Base-by-base conservation (phyloP, 2,797 vertebrate genomes). In the Cossypha dichroa region DNA sequence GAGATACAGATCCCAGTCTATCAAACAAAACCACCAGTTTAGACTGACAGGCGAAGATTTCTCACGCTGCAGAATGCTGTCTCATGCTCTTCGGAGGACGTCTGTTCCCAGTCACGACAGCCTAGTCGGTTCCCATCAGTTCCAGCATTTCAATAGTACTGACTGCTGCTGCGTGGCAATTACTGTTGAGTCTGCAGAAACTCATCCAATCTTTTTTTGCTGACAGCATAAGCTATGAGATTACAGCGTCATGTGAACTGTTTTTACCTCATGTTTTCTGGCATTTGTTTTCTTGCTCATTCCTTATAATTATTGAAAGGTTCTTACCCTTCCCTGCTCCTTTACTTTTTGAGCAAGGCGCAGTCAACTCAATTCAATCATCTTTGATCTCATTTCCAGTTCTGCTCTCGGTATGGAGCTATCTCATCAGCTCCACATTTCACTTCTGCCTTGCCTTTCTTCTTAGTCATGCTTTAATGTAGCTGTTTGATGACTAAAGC, bases 101-200 rank as follows among this genome's bases (percentile, higher is more conserved):
- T 93, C 79, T 86, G 46, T 41, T 90, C 75, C 16, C 67, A 78
- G 69, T 69, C 94, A 91, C 66, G 25, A 89, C 52, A 83, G 90
- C 46, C 66, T 80, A 86, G 76, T 3, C 73, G 73, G 73, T 88
- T 96, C 41, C 76, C 74, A 83, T 84, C 82, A 78, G 69, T 81
- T 94, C 63, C 91, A 94, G 85, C 54, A 90, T 75, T 90, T 91
- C 79, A 69, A 15, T 21, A 93, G 75, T 52, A 60, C 73, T 66
- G 79, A 60, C 55, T 69, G 85, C 82, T 93, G 85, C 93, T 2
- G 14, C 87, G 38, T 40, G 62, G 79, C 69, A 74, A 33, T 80
- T 94, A 72, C 36, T 81, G 82, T 64, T 66, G 91, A 94, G 66
- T 91, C 51, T 84, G 96, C 91, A 95, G 87, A 88, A 93, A 93